Percentiles rank a stretch among this genome's conserved stretches.
These are phyloP conservation scores for Nixonia krombeini DNA, from an alignment of 1,140 invertebrate species.

Conservation along the genomic window DNA sequence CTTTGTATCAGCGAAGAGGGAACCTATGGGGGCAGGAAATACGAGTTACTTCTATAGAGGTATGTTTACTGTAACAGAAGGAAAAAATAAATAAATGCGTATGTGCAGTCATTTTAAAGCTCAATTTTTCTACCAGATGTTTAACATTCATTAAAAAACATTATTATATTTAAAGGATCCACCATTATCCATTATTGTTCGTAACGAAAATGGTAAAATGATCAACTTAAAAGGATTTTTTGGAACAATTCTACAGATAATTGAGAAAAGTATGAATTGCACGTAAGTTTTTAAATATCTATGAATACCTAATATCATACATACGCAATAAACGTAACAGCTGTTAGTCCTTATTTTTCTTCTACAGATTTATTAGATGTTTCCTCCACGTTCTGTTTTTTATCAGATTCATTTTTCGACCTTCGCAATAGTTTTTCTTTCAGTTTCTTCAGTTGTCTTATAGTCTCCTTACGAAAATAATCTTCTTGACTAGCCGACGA, in stretches of 20 bases:
- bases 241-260: slow-evolving; percentile 60
- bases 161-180: slow-evolving; percentile 61
- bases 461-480: slow-evolving; percentile 58
- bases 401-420: slow-evolving; percentile 17
- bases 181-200: slow-evolving; percentile 56
- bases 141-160: no score
- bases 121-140: no score
- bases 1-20: slow-evolving; percentile 60
- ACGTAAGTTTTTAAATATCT: no score
- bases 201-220: slow-evolving; percentile 45
- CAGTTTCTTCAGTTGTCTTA: slow-evolving; percentile 51
- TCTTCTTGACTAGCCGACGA: slow-evolving; percentile 53
- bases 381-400: slow-evolving; percentile 9
- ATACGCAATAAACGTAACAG: no score
- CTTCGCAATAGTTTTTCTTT: slow-evolving; percentile 13
- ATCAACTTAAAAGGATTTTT: slow-evolving; percentile 62
- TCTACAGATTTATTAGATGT: slow-evolving; percentile 11
- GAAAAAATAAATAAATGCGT: background rate
- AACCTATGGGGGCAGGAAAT: slow-evolving; percentile 60
- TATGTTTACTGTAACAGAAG: slow-evolving; percentile 19
- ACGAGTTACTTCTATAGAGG: slow-evolving; percentile 57
- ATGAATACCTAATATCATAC: no score
- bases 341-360: slow-evolving; percentile 3
- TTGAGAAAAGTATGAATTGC: slow-evolving; percentile 65
- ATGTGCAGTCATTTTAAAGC: no score